A percentile compares a stretch with the other conserved stretches of the same genome.
phyloP scores from a whole-genome alignment of 2,113 vertebrate genomes.

The Deroptyus accipitrinus region DNA sequence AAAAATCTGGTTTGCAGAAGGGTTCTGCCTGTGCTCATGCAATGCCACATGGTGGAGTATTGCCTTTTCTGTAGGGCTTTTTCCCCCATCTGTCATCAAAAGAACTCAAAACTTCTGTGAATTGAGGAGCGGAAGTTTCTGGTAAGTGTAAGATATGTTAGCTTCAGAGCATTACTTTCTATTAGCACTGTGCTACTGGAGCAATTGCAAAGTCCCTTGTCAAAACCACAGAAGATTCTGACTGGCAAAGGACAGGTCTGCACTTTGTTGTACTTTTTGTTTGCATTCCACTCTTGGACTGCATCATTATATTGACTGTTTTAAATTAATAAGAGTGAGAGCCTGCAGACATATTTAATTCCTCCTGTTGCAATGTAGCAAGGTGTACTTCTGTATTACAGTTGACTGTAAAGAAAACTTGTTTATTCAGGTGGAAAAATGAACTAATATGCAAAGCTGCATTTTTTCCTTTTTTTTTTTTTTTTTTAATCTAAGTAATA shows the following conservation, averaged over 20 bases:
- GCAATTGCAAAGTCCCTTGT: background rate
- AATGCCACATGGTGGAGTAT: slow-evolving; percentile 78
- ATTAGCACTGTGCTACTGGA: background rate
- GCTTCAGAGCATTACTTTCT: background rate
- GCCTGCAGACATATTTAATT: background rate
- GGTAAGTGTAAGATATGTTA: background rate
- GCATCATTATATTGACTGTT: background rate
- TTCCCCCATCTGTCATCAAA: background rate
- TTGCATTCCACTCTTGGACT: background rate
- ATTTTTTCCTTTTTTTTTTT: background rate
- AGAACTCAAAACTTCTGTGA: background rate
- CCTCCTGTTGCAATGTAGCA: background rate
- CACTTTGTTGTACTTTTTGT: background rate
- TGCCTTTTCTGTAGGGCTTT: slow-evolving; percentile 58
- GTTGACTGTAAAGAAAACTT: background rate
- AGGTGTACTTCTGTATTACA: background rate
- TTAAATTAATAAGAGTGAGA: background rate
- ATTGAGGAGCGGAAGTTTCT: background rate
- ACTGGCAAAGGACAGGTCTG: background rate
- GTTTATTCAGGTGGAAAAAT: background rate
- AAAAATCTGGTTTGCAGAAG: background rate
- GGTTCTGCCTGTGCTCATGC: slow-evolving; percentile 1
- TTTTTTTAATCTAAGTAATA: background rate
- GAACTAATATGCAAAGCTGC: background rate
- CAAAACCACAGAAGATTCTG: background rate